Evolutionary conservation across 2,888 invertebrate genomes (phyloP).

Genomic region (Vesta saturnalis): DNA sequence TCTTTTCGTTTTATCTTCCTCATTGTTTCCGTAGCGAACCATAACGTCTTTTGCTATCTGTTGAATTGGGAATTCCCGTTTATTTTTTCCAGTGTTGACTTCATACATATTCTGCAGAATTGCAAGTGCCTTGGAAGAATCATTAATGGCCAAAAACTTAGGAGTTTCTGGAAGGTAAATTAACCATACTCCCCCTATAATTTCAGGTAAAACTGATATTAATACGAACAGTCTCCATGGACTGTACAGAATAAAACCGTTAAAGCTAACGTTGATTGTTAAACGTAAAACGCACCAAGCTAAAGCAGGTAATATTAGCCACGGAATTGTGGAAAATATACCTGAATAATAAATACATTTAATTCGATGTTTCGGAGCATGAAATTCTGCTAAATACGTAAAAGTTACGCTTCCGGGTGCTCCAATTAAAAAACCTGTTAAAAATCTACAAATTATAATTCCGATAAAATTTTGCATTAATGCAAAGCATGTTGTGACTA

Average conservation of each 20-base stretch:
- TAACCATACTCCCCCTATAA: slow-evolving; percentile 69
- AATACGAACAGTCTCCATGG: slow-evolving; percentile 82
- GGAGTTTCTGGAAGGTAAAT: slow-evolving; percentile 80
- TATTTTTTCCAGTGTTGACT: slow-evolving; percentile 63
- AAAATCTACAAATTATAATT: slow-evolving; percentile 69
- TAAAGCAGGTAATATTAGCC: slow-evolving; percentile 72
- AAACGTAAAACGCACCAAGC: slow-evolving; percentile 54
- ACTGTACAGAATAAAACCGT: slow-evolving; percentile 65
- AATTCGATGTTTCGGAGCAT: slow-evolving; percentile 67
- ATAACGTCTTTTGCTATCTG: neutral
- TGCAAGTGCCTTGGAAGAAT: slow-evolving; percentile 67
- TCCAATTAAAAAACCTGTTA: slow-evolving; percentile 72
- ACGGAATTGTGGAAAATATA: slow-evolving; percentile 74
- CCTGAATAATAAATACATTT: slow-evolving; percentile 72
- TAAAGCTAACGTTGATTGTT: slow-evolving; percentile 39
- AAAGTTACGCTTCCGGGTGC: slow-evolving; percentile 71
- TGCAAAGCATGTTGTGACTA: slow-evolving; percentile 67
- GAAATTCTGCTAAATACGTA: slow-evolving; percentile 74
- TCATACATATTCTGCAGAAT: slow-evolving; percentile 71
- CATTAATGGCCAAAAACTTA: slow-evolving; percentile 75
- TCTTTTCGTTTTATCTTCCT: slow-evolving; percentile 53
- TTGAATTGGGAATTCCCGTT: slow-evolving; percentile 64
- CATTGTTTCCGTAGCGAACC: neutral
- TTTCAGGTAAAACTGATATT: slow-evolving; percentile 71
- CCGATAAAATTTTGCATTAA: slow-evolving; percentile 68